A percentile compares a stretch with the other conserved stretches of the same genome.
Evolutionary conservation across 2,797 vertebrate genomes (phyloP).

Genomic region (Erithacus rubecula): DNA sequence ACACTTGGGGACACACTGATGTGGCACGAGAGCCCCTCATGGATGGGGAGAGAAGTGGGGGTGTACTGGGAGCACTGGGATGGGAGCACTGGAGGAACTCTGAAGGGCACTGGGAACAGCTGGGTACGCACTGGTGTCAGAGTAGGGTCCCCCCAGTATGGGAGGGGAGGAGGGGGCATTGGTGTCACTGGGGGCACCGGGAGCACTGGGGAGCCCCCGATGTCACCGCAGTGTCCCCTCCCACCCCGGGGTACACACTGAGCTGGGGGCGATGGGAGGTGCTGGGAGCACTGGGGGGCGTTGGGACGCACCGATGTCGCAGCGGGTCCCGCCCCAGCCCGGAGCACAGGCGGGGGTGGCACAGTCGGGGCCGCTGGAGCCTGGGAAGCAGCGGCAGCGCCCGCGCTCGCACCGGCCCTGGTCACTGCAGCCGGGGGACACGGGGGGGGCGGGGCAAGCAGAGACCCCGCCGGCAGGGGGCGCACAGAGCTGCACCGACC

Average conservation of each 20-base stretch:
- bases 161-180: not conserved
- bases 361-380: not conserved
- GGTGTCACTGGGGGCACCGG: not conserved
- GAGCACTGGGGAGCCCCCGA: not conserved
- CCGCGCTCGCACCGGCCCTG: not conserved
- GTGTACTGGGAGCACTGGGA: not conserved
- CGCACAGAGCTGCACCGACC: not conserved
- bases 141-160: not conserved
- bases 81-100: not conserved
- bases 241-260: not conserved
- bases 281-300: not conserved
- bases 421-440: constrained; percentile 1
- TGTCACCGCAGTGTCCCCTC: not conserved
- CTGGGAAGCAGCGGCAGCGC: not conserved
- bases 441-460: not conserved
- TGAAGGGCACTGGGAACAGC: not conserved
- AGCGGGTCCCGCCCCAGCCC: not conserved
- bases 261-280: not conserved
- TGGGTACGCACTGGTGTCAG: not conserved
- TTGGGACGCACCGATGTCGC: not conserved
- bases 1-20: not conserved
- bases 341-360: not conserved
- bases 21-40: too few relatives aligned
- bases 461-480: not conserved
- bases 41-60: accelerated